Evolutionary conservation across 2,113 vertebrate species (phyloP), one percentile per base, ranked within the genome.

Genomic region (human (Homo sapiens)): DNA sequence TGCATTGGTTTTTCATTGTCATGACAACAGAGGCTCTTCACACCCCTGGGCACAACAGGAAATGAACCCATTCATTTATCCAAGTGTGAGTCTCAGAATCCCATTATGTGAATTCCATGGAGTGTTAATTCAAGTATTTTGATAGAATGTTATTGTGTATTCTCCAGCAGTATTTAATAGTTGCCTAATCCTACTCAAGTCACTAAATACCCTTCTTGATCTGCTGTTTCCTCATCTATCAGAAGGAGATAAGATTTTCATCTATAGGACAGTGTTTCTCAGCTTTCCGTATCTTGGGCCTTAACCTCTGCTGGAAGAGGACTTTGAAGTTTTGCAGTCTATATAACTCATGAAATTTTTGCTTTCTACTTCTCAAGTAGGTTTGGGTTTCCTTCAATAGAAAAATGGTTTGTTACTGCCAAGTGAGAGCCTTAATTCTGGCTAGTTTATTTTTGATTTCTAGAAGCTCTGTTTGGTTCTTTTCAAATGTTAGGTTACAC

Each of bases 51-150:
- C 52, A 40, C 59, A 87, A 13, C 40, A 87, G 76, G 86, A 93
- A 97, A 6, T 16, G 35, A 84, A 79, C 35, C 52, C 48, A 48
- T 95, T 96, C 52, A 89, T 94, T 52, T 84, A 57, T 78, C 45
- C 55, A 66, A 75, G 23, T 76, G 11, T 22, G 80, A 76, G 40
- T 55, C 27, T 82, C 43, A 89, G 10, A 89, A 76, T 90, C 94
- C 48, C 50, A 45, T 59, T 94, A 76, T 92, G 82, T 59, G 72
- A 61, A 93, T 82, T 87, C 85, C 25, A 3, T 55, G 76, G 50
- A 48, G 20, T 68, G 48, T 84, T 92, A 82, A 43, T 90, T 76
- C 20, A 66, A 17, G 52, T 84, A 68, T 88, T 94, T 87, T 93
- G 81, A 57, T 88, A 83, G 73, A 75, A 64, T 64, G 43, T 82